Conservation (phyloP, 2,113 vertebrate genomes). For the Pteruthius melanotis region DNA sequence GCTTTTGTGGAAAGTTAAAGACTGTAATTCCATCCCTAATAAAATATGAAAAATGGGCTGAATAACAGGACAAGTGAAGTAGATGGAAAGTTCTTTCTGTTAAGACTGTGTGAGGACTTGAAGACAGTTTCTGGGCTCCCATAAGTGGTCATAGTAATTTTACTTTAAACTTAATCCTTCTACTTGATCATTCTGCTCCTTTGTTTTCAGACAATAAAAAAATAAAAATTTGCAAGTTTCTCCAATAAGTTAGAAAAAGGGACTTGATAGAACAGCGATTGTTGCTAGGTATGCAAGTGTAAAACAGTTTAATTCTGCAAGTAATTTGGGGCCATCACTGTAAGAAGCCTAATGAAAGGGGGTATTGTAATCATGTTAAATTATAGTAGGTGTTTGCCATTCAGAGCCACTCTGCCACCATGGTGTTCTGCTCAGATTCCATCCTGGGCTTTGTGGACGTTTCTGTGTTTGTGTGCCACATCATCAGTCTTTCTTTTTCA, state of each 20-base stretch:
- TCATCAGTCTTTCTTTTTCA: constrained; percentile 50
- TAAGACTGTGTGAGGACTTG: neutral
- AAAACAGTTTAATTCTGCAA: neutral
- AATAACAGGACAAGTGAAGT: neutral
- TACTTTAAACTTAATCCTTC: neutral
- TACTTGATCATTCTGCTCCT: neutral
- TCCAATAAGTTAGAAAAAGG: neutral
- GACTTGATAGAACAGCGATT: neutral
- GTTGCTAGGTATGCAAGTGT: neutral
- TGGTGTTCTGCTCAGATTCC: neutral
- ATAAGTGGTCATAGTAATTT: neutral
- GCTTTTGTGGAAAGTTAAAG: neutral
- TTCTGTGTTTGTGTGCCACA: neutral
- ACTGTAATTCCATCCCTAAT: neutral
- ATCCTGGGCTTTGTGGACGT: neutral
- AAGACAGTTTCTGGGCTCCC: neutral
- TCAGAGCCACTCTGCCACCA: neutral
- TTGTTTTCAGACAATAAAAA: neutral
- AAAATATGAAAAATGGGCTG: neutral
- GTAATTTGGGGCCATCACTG: neutral
- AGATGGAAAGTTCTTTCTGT: neutral
- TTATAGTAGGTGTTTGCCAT: neutral
- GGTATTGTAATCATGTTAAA: neutral
- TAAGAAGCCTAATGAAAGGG: neutral
- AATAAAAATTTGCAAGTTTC: neutral